Base-by-base conservation (phyloP, 2,113 vertebrate species). In the Herpailurus yagouaroundi region DNA sequence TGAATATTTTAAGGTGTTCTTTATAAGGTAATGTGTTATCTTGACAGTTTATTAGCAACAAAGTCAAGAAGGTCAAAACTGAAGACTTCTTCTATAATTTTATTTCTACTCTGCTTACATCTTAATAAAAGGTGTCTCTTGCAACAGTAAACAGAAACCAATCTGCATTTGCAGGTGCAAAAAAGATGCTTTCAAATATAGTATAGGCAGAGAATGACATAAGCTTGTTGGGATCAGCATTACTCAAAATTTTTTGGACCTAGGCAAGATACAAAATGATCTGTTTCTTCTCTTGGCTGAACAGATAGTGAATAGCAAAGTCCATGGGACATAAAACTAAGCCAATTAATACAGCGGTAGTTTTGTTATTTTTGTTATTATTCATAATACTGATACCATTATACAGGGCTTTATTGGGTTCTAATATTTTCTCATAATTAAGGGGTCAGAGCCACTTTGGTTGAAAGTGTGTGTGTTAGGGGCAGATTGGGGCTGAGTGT, bases 31-130 rank as follows among this genome's bases (percentile, higher is more conserved):
- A 98, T 98, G 97, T 92, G 97, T 98, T 98, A 98, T 98, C 97
- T 94, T 98, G 98, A 98, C 98, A 98, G 97, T 97, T 98, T 98
- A 98, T 98, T 98, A 98, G 95, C 88, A 98, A 98, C 97, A 98
- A 98, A 98, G 98, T 98, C 97, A 98, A 91, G 96, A 96, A 97
- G 98, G 98, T 98, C 97, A 98, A 96, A 97, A 92, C 97, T 95
- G 97, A 98, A 98, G 93, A 96, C 91, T 96, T 88, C 80, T 97
- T 95, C 96, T 97, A 97, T 97, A 97, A 97, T 97, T 97, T 97
- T 97, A 97, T 97, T 97, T 97, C 95, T 7, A 2, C 68, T 76
- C 93, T 76, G 91, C 95, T 97, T 95, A 97, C 91, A 98, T 98
- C 97, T 98, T 98, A 97, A 98, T 98, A 98, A 97, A 97, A 98